Percentiles rank a stretch among this genome's conserved stretches.
phyloP scores from a whole-genome alignment of 2,888 invertebrate species.

The Pyrochroa serraticornis region DNA sequence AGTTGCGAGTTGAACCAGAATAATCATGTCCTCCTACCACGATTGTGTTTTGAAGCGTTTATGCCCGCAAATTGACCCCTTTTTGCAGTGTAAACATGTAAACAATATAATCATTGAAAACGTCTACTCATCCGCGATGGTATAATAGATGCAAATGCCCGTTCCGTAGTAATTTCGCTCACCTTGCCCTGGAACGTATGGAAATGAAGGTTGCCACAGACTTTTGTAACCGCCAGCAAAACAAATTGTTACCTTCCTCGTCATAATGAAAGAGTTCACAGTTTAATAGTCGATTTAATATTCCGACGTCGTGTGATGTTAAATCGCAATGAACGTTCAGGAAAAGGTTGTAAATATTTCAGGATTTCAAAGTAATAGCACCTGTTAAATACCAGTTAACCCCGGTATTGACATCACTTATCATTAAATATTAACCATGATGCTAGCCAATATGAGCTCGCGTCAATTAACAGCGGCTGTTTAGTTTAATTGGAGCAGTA shows the following conservation, averaged over 20 bases:
- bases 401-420: constrained; percentile 55
- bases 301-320: constrained; percentile 5
- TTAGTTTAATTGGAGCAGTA: constrained; percentile 54
- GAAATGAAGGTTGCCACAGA: too few species aligned
- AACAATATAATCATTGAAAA: too few species aligned
- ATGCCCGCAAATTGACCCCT: too few species aligned
- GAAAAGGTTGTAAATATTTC: constrained; percentile 35
- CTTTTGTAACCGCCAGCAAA: too few species aligned
- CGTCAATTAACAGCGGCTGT: constrained; percentile 54
- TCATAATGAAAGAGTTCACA: not conserved
- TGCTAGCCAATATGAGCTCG: constrained; percentile 52
- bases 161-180: too few species aligned
- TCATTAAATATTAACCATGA: constrained; percentile 57
- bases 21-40: too few species aligned
- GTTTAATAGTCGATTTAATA: not conserved
- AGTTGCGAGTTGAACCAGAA: too few species aligned
- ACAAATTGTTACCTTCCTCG: constrained; percentile 1
- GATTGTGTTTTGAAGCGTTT: too few species aligned
- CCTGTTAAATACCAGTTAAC: constrained; percentile 55
- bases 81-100: too few species aligned
- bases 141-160: too few species aligned
- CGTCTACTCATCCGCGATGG: too few species aligned
- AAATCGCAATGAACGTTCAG: constrained; percentile 10
- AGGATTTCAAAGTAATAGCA: constrained; percentile 49
- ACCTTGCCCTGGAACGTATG: too few species aligned